phyloP scores from a whole-genome alignment of 2,113 vertebrate genomes.

The Marmota flaviventris region DNA sequence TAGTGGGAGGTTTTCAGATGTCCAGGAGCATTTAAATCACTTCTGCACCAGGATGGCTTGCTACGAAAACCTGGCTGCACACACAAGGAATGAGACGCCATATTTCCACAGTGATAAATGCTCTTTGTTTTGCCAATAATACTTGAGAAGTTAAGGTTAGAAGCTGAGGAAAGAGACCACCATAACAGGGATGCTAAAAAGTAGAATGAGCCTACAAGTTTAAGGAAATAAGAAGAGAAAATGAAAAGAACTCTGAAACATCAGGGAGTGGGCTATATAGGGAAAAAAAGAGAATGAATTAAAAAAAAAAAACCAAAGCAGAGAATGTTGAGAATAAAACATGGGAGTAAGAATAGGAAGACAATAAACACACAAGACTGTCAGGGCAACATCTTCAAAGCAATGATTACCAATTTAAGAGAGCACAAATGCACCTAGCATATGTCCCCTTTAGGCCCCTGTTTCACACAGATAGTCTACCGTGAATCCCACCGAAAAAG shows the following conservation, averaged over 20 bases:
- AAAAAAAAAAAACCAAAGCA: slow-evolving; percentile 6
- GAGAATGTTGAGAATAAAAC: neutral
- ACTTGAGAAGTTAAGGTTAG: neutral
- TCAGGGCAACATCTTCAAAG: neutral
- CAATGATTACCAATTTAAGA: neutral
- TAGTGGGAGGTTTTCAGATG: neutral
- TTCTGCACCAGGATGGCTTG: neutral
- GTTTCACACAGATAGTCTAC: neutral
- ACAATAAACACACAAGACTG: neutral
- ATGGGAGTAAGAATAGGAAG: neutral
- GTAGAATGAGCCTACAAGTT: neutral
- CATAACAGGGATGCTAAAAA: neutral
- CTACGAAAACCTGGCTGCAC: neutral
- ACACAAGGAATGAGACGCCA: neutral
- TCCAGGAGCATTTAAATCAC: neutral
- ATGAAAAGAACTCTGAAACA: neutral
- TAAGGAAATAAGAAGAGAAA: slow-evolving; percentile 19
- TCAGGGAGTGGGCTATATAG: neutral
- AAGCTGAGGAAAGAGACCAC: neutral
- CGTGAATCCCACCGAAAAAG: neutral
- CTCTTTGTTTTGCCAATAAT: neutral
- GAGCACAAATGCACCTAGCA: neutral
- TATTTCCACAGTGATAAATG: neutral
- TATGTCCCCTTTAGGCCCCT: neutral
- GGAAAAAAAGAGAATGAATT: neutral